phyloP scores from a whole-genome alignment of 2,113 vertebrate species.

The Mola mola region DNA sequence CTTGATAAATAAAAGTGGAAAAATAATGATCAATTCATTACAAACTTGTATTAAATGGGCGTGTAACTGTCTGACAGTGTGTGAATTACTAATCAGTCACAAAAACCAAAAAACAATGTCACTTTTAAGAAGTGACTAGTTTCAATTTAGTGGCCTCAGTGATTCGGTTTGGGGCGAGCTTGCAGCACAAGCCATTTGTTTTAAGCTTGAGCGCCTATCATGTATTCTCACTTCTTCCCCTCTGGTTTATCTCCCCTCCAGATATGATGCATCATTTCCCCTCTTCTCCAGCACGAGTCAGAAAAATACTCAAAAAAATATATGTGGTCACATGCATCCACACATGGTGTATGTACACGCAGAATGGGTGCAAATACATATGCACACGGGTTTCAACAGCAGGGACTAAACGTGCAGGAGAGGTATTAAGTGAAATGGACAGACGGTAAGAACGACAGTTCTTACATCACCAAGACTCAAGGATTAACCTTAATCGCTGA shows the following conservation, averaged over 20 bases:
- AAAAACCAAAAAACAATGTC: too few relatives aligned
- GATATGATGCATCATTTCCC: conserved; percentile 68
- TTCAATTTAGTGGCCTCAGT: conserved; percentile 9
- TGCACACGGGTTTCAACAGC: conserved; percentile 22
- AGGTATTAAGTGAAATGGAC: conserved; percentile 26
- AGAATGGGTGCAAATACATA: conserved; percentile 42
- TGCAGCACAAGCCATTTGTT: conserved; percentile 29
- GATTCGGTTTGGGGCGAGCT: conserved; percentile 22
- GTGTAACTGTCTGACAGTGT: too few relatives aligned
- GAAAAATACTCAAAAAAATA: not conserved
- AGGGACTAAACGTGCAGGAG: conserved; percentile 23
- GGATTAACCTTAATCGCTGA: conserved; percentile 73
- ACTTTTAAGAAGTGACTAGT: conserved; percentile 1
- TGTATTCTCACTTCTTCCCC: conserved; percentile 53
- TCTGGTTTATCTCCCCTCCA: conserved; percentile 64
- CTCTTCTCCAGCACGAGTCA: conserved; percentile 13
- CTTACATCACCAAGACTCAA: conserved; percentile 63
- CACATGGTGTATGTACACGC: conserved; percentile 26
- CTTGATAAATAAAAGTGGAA: too few relatives aligned
- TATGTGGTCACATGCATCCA: conserved; percentile 15
- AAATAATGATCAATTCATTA: too few relatives aligned
- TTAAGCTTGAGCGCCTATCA: conserved; percentile 40
- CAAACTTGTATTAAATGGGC: too few relatives aligned
- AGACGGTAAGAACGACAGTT: conserved; percentile 11
- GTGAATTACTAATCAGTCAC: too few relatives aligned